A percentile compares a stretch with the other conserved stretches of the same genome.
phyloP scores from a whole-genome alignment of 1,140 invertebrate genomes.

The Atopsyche davidsoni region DNA sequence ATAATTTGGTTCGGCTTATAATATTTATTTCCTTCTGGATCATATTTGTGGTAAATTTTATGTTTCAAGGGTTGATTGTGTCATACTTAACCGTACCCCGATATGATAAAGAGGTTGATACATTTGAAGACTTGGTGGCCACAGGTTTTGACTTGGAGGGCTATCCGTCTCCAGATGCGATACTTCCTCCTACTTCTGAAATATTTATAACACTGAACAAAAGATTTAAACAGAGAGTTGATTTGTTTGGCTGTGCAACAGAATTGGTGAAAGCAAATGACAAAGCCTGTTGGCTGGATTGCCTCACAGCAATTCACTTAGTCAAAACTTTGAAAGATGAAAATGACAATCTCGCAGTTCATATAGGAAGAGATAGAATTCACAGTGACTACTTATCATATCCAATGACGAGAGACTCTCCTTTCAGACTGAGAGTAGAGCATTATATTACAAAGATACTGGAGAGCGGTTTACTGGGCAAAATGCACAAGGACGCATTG shows the following conservation, averaged over 20 bases:
- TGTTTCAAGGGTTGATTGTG: slow-evolving; percentile 40
- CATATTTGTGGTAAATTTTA: slow-evolving; percentile 27
- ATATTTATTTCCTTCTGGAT: slow-evolving; percentile 23
- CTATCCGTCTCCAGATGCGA: slow-evolving; percentile 40
- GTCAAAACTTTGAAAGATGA: slow-evolving; percentile 38
- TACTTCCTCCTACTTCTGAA: slow-evolving; percentile 39
- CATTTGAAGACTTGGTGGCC: slow-evolving; percentile 41
- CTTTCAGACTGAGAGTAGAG: slow-evolving; percentile 34
- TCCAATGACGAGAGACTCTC: slow-evolving; percentile 36
- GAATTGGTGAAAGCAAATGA: slow-evolving; percentile 35
- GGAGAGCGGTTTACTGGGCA: slow-evolving; percentile 36
- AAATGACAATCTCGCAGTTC: slow-evolving; percentile 40
- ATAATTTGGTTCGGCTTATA: slow-evolving; percentile 11
- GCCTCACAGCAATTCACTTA: slow-evolving; percentile 39
- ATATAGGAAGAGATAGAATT: slow-evolving; percentile 39
- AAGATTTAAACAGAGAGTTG: slow-evolving; percentile 33
- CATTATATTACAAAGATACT: slow-evolving; percentile 32
- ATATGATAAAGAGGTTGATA: slow-evolving; percentile 40
- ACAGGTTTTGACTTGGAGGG: slow-evolving; percentile 41
- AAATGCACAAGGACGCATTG: slow-evolving; percentile 32
- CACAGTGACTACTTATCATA: slow-evolving; percentile 42
- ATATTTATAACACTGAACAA: slow-evolving; percentile 36
- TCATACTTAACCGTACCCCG: slow-evolving; percentile 41
- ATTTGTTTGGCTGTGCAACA: slow-evolving; percentile 37
- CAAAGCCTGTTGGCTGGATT: slow-evolving; percentile 42